Percentiles rank a stretch among this genome's conserved stretches.
Conservation (phyloP, 1,140 invertebrate species). For the Elymnias hypermnestra region DNA sequence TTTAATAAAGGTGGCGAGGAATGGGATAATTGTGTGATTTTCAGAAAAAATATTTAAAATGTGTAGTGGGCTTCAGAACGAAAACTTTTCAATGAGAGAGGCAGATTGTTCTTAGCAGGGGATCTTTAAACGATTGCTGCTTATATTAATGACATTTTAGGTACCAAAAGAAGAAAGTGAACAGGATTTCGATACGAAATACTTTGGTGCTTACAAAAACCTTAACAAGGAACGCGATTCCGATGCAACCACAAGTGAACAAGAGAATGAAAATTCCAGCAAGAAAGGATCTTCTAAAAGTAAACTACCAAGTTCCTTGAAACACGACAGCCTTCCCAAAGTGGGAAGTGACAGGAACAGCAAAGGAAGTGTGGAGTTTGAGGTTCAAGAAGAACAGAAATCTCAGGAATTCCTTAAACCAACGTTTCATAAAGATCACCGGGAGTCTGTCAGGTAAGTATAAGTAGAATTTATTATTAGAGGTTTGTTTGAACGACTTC, state of each 20-base stretch:
- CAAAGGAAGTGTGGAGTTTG: slow-evolving; percentile 18
- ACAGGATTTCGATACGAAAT: slow-evolving; percentile 60
- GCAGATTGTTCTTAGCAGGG: too few species aligned
- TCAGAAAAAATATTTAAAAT: too few species aligned
- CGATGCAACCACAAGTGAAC: slow-evolving; percentile 1
- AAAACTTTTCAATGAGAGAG: too few species aligned
- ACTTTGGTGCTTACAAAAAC: slow-evolving; percentile 54
- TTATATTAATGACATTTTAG: too few species aligned
- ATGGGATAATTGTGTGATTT: too few species aligned
- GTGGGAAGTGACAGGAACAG: slow-evolving; percentile 17
- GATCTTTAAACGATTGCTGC: too few species aligned
- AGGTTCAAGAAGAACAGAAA: slow-evolving; percentile 3
- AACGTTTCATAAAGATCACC: slow-evolving; percentile 10
- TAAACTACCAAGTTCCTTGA: slow-evolving; percentile 19
- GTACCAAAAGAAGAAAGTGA: slow-evolving; percentile 51
- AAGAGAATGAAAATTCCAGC: neutral
- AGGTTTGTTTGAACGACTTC: too few species aligned
- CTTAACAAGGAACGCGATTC: slow-evolving; percentile 23
- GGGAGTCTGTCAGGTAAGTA: slow-evolving; percentile 35
- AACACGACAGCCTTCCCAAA: slow-evolving; percentile 4
- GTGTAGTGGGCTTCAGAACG: too few species aligned
- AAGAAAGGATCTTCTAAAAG: slow-evolving; percentile 13
- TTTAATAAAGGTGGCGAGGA: too few species aligned
- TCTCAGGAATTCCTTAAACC: slow-evolving; percentile 28
- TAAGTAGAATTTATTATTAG: too few species aligned